Conservation (phyloP, 2,888 invertebrate species). For the Carpatolechia fugitivella region DNA sequence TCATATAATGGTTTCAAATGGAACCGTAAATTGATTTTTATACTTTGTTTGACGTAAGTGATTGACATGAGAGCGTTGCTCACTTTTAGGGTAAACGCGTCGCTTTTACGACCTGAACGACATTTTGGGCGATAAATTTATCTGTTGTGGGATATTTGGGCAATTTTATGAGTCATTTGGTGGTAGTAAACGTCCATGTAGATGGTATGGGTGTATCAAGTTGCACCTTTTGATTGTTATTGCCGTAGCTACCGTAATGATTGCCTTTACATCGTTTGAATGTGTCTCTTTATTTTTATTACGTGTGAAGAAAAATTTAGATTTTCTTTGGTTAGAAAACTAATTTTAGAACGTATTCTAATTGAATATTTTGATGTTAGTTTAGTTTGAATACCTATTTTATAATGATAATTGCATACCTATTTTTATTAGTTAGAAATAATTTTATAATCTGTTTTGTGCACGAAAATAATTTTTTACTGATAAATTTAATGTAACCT, state of each 20-base stretch:
- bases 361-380: too few species aligned
- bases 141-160: conserved; percentile 71
- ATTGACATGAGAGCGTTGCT: conserved; percentile 67
- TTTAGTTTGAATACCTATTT: too few species aligned
- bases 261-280: neutral
- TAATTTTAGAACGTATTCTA: too few species aligned
- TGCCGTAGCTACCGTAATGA: conserved; percentile 28
- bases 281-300: neutral
- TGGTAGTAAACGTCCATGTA: conserved; percentile 59
- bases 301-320: neutral
- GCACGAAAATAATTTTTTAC: too few species aligned
- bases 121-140: conserved; percentile 63
- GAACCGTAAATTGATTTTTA: conserved; percentile 73
- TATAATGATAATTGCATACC: too few species aligned
- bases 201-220: conserved; percentile 49
- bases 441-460: too few species aligned
- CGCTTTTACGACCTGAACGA: conserved; percentile 66
- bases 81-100: conserved; percentile 36
- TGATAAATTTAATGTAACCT: too few species aligned
- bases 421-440: too few species aligned
- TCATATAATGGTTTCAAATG: conserved; percentile 59
- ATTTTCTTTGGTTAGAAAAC: neutral
- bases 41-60: conserved; percentile 78
- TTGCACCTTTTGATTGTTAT: conserved; percentile 45
- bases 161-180: conserved; percentile 76